These are phyloP conservation scores for Strix uralensis DNA, from an alignment of 2,113 vertebrate genomes.

Conservation along the genomic window DNA sequence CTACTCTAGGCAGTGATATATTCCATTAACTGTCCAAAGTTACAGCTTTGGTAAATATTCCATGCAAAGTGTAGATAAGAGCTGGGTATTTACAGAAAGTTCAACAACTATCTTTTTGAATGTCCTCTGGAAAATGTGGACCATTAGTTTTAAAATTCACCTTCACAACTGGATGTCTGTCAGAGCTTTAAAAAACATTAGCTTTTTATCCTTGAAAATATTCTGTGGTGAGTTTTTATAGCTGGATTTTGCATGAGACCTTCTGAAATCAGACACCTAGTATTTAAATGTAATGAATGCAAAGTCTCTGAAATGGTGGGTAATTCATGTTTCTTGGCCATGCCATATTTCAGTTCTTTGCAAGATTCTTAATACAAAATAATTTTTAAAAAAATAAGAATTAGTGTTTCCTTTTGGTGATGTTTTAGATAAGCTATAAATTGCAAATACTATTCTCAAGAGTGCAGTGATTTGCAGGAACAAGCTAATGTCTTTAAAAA, in stretches of 20 bases:
- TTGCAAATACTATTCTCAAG: slow-evolving; percentile 39
- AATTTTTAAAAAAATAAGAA: neutral
- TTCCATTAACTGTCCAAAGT: slow-evolving; percentile 6
- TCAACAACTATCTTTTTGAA: slow-evolving; percentile 4
- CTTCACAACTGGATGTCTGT: slow-evolving; percentile 15
- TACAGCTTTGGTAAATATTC: slow-evolving; percentile 14
- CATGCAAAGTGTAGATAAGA: slow-evolving; percentile 28
- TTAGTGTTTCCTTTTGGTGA: slow-evolving; percentile 44
- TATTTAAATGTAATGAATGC: slow-evolving; percentile 47
- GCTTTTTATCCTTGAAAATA: slow-evolving; percentile 54
- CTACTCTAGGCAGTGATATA: slow-evolving; percentile 22
- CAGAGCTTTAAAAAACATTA: slow-evolving; percentile 24
- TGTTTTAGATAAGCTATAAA: slow-evolving; percentile 48
- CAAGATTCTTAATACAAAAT: slow-evolving; percentile 32
- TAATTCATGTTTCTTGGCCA: slow-evolving; percentile 34
- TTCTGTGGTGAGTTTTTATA: slow-evolving; percentile 47
- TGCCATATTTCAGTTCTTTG: slow-evolving; percentile 11
- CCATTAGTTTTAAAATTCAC: slow-evolving; percentile 2
- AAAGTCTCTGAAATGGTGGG: slow-evolving; percentile 44
- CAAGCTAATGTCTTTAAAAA: neutral
- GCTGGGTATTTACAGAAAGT: slow-evolving; percentile 23
- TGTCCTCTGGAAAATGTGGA: slow-evolving; percentile 17
- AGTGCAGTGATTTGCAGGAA: slow-evolving; percentile 39
- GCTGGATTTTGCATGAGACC: slow-evolving; percentile 63
- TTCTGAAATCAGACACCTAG: slow-evolving; percentile 26